Conservation (phyloP, 1,140 invertebrate species). For the Drosophila trapezifrons region DNA sequence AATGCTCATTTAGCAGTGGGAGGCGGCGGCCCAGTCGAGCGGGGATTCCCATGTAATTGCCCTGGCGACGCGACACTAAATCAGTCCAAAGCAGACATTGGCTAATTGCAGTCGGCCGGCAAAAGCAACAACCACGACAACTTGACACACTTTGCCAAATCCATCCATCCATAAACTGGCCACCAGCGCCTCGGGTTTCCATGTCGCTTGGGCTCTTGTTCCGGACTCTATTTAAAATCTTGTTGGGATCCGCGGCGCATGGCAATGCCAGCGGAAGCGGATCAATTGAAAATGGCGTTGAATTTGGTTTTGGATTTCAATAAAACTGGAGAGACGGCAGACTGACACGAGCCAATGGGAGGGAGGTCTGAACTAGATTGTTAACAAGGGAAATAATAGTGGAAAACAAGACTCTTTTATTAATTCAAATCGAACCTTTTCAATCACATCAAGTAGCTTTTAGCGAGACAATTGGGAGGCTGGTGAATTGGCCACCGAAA, state of each 20-base stretch:
- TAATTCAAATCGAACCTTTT: neutral
- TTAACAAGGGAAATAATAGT: neutral
- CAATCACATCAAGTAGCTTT: slow-evolving; percentile 59
- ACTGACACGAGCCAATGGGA: slow-evolving; percentile 60
- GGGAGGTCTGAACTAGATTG: neutral
- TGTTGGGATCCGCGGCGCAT: slow-evolving; percentile 32
- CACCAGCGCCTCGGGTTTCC: slow-evolving; percentile 52
- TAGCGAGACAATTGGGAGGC: slow-evolving; percentile 32
- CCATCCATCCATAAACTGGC: slow-evolving; percentile 25
- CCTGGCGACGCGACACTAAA: slow-evolving; percentile 74
- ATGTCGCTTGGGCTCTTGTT: slow-evolving; percentile 30
- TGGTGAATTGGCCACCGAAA: slow-evolving; percentile 62
- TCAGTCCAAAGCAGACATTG: slow-evolving; percentile 77
- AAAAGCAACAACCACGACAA: slow-evolving; percentile 57
- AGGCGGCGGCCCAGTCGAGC: slow-evolving; percentile 14
- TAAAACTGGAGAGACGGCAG: slow-evolving; percentile 1
- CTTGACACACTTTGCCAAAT: slow-evolving; percentile 75
- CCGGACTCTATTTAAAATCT: slow-evolving; percentile 64
- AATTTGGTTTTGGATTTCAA: slow-evolving; percentile 70
- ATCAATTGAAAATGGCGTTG: slow-evolving; percentile 75
- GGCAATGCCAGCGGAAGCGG: slow-evolving; percentile 62
- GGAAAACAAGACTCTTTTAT: neutral
- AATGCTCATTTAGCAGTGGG: slow-evolving; percentile 81
- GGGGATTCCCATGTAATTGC: slow-evolving; percentile 71
- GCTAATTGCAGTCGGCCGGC: slow-evolving; percentile 56